These are phyloP conservation scores for Agraylea sexmaculata DNA, from an alignment of 1,140 invertebrate genomes.

Conservation along the genomic window DNA sequence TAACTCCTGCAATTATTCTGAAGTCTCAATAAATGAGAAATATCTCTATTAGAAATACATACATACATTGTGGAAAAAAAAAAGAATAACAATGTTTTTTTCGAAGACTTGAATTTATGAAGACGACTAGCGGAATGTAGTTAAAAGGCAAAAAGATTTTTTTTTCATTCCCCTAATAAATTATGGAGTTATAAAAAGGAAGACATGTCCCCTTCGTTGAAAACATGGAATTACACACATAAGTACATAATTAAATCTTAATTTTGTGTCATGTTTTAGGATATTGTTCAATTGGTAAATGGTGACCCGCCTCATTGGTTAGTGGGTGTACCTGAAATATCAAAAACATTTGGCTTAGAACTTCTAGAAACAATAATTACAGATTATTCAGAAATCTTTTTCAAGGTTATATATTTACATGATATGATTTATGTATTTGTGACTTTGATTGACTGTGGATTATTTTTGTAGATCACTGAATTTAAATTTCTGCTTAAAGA, in stretches of 20 bases:
- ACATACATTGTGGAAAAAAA: too few species aligned
- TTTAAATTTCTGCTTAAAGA: conserved; percentile 94
- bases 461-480: conserved; percentile 69
- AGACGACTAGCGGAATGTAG: too few species aligned
- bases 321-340: conserved; percentile 92
- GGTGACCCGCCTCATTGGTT: conserved; percentile 93
- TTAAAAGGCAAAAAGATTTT: too few species aligned
- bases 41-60: too few species aligned
- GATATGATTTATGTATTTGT: not conserved
- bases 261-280: conserved; percentile 47
- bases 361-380: conserved; percentile 87
- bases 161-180: too few species aligned
- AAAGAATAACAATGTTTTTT: too few species aligned
- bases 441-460: conserved; percentile 2
- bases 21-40: too few species aligned
- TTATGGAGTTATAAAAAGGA: too few species aligned
- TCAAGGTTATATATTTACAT: conserved; percentile 55
- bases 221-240: too few species aligned
- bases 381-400: conserved; percentile 85
- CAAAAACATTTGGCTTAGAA: conserved; percentile 91
- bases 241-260: conserved; percentile 13
- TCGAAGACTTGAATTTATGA: too few species aligned
- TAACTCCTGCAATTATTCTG: too few species aligned
- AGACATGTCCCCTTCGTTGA: too few species aligned
- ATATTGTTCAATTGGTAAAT: conserved; percentile 92